Evolutionary conservation across 2,888 invertebrate species (phyloP).

Genomic region (Noctua fimbriata): DNA sequence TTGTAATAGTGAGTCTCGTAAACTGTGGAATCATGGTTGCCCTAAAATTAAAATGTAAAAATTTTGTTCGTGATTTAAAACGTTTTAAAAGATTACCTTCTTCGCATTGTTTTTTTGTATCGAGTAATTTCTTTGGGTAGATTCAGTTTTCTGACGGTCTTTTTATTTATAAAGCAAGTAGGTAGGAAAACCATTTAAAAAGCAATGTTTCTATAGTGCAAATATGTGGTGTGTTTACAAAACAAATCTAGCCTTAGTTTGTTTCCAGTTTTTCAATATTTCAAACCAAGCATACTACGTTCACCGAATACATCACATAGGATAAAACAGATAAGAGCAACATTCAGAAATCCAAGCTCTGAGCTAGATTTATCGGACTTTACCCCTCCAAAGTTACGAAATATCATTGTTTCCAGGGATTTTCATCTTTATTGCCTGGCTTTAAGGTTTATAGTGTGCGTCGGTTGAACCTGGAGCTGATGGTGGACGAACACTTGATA

Average conservation of each 20-base stretch:
- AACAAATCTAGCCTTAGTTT: not conserved
- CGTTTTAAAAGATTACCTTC: not conserved
- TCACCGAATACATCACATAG: conserved; percentile 37
- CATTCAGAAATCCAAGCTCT: conserved; percentile 77
- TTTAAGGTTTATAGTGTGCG: conserved; percentile 49
- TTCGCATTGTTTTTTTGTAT: not conserved
- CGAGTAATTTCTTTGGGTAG: not conserved
- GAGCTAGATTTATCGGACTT: conserved; percentile 79
- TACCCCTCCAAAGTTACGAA: conserved; percentile 55
- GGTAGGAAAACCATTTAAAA: not conserved
- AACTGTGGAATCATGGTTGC: conserved; percentile 43
- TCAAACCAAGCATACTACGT: conserved; percentile 11
- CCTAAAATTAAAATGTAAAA: conserved; percentile 27
- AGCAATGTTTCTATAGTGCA: not conserved
- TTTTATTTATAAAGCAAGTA: not conserved
- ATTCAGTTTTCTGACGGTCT: not conserved
- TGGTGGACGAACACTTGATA: conserved; percentile 78
- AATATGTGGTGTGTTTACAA: not conserved
- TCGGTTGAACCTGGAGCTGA: conserved; percentile 47
- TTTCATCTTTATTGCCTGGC: conserved; percentile 56
- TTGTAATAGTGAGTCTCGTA: conserved; percentile 46
- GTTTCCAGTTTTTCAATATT: conserved; percentile 10
- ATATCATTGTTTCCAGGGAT: conserved; percentile 29
- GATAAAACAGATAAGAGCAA: conserved; percentile 73
- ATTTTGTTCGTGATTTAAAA: conserved; percentile 8